Conservation (phyloP, 2,113 vertebrate genomes). For the Pipa parva region DNA sequence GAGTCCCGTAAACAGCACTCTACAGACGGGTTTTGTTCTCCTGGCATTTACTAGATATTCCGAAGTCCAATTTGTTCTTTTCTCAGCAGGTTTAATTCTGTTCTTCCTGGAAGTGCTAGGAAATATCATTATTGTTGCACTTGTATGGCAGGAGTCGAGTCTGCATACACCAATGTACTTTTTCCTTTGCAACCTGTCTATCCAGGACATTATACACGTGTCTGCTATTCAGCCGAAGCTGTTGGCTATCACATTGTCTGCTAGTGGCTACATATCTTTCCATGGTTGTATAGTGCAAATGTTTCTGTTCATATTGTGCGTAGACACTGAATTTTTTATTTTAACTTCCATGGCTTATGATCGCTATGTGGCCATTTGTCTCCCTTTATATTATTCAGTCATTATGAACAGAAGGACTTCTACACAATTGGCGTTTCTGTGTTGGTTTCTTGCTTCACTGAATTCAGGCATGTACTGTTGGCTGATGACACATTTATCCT, state of each 20-base stretch:
- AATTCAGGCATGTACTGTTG: constrained; percentile 1
- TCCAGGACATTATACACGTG: constrained; percentile 27
- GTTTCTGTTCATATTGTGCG: constrained; percentile 51
- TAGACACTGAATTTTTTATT: constrained; percentile 31
- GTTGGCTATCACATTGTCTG: constrained; percentile 5
- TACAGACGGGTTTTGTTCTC: not conserved
- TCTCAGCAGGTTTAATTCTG: not conserved
- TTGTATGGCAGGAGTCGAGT: not conserved
- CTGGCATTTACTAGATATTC: not conserved
- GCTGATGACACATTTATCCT: not conserved
- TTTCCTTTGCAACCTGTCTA: constrained; percentile 10
- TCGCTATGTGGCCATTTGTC: constrained; percentile 26
- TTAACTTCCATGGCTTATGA: constrained; percentile 28
- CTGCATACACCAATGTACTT: constrained; percentile 21
- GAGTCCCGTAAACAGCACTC: not conserved
- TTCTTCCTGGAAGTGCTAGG: not conserved
- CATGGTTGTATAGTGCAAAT: constrained; percentile 47
- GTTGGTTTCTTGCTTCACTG: not conserved
- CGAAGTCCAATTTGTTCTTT: not conserved
- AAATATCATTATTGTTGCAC: not conserved
- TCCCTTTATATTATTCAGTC: not conserved
- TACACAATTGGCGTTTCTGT: not conserved
- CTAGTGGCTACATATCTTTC: constrained; percentile 43
- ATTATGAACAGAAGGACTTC: constrained; percentile 4
- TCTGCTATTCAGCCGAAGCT: constrained; percentile 46